These are phyloP conservation scores for Gasterosteus nipponicus DNA, from an alignment of 2,113 vertebrate genomes.

Conservation along the genomic window DNA sequence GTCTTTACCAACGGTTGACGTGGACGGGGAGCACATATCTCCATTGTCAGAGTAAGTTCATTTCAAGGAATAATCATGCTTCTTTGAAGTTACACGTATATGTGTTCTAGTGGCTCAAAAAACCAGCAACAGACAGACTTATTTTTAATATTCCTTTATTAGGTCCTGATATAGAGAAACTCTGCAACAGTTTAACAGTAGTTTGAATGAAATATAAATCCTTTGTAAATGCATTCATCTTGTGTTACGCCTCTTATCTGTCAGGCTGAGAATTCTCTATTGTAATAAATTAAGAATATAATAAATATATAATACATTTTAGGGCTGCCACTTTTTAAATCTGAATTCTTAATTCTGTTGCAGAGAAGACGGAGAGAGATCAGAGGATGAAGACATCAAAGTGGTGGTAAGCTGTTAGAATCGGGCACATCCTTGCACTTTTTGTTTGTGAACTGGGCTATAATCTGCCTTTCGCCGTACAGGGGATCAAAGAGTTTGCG, in stretches of 20 bases:
- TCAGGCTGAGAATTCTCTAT: background rate
- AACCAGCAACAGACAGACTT: background rate
- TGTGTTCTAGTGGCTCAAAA: background rate
- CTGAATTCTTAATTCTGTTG: constrained; percentile 3
- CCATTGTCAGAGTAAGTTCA: constrained; percentile 71
- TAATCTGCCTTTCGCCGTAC: constrained; percentile 15
- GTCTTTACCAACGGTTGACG: constrained; percentile 36
- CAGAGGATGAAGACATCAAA: constrained; percentile 64
- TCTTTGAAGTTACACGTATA: background rate
- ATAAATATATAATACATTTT: background rate
- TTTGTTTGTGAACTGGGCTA: background rate
- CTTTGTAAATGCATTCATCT: background rate
- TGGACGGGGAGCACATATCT: constrained; percentile 30
- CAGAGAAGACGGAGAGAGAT: constrained; percentile 41
- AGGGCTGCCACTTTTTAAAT: background rate
- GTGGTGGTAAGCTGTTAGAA: constrained; percentile 72
- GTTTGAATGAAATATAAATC: background rate
- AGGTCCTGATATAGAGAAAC: background rate
- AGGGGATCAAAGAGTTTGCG: constrained; percentile 58
- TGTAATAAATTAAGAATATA: background rate
- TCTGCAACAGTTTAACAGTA: background rate
- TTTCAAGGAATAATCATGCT: background rate
- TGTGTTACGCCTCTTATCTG: background rate
- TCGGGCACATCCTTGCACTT: background rate
- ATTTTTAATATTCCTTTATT: background rate